Percentiles rank a stretch among this genome's conserved stretches.
These are phyloP conservation scores for Zeuzera pyrina DNA, from an alignment of 2,888 invertebrate species.

Conservation along the genomic window DNA sequence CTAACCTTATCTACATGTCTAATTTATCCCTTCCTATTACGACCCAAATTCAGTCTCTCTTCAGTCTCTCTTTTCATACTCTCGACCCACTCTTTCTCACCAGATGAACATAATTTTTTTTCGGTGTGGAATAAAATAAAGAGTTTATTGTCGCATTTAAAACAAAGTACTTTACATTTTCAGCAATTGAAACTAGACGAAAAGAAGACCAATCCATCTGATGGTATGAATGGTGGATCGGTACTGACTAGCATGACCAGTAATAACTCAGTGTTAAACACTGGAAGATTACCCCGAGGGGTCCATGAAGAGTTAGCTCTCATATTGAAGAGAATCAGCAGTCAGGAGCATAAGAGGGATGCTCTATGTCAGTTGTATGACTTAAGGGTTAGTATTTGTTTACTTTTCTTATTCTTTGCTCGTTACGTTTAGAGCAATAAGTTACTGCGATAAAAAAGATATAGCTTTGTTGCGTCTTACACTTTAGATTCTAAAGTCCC, in stretches of 20 bases:
- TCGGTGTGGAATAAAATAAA: too few species aligned
- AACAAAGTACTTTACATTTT: slow-evolving; percentile 84
- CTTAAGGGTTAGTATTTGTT: slow-evolving; percentile 64
- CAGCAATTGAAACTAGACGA: slow-evolving; percentile 73
- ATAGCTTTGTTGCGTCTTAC: not conserved
- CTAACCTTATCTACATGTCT: too few species aligned
- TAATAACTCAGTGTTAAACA: slow-evolving; percentile 44
- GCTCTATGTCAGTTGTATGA: slow-evolving; percentile 88
- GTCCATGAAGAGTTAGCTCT: slow-evolving; percentile 90
- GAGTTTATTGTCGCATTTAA: too few species aligned
- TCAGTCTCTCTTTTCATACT: too few species aligned
- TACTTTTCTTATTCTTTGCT: not conserved
- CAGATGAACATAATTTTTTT: too few species aligned
- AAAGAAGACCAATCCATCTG: slow-evolving; percentile 54
- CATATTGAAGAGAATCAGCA: slow-evolving; percentile 93
- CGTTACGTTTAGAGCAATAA: too few species aligned
- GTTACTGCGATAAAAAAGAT: too few species aligned
- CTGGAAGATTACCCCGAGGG: slow-evolving; percentile 77
- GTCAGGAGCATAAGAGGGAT: slow-evolving; percentile 87
- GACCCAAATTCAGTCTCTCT: too few species aligned
- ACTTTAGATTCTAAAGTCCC: not conserved
- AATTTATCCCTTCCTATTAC: too few species aligned
- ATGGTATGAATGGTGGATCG: slow-evolving; percentile 48
- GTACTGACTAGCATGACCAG: slow-evolving; percentile 26
- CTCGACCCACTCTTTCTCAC: too few species aligned